Base-by-base conservation (phyloP, 2,888 invertebrate genomes). In the Chymomyza fuscimana region DNA sequence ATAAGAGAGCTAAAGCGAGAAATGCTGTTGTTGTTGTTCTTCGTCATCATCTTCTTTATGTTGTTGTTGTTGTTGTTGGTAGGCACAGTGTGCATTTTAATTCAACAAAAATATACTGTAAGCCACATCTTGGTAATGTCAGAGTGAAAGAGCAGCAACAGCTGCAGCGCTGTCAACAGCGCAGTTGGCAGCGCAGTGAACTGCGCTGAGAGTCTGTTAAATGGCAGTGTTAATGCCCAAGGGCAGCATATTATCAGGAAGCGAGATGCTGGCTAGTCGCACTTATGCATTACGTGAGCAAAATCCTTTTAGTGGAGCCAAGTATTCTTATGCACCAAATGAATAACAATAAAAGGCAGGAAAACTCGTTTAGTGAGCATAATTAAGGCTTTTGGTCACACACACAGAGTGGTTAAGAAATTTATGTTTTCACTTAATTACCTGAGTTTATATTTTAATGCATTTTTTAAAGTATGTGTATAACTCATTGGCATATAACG, bases 391-490 rank as follows among this genome's bases (percentile, higher is more conserved):
- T 60, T 12, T 46, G 12, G 40, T 46, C 40, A 46, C 12, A 46
- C 12, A 46, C 12, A 46, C 2, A 46, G 4, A 46, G 3, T 12
- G 40, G 12, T 32, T 32, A 60, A 60, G 3, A 36, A 60, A 60
- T 60, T 32, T 22, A 36, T 36, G 60, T n/a, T 60, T 36, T 60
- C 60, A 36, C 32, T 36, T 60, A 60, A 60, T 60, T 60, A 60
- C n/a, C 32, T 9, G 83, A 69, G 75, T 75, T 46, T 46, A 46
- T 46, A 12, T 74, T 81, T 84, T 79, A 87, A 87, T 86, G 88
- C 75, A 78, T 82, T 78, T 81, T 86, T 84, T 84, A 86, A 84
- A 86, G 74, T 66, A 81, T n/a, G n/a, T n/a, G n/a, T 77, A 87
- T 72, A 73, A 25, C 50, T 52, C 12, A 73, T 9, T 36, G 12